A percentile compares a stretch with the other conserved stretches of the same genome.
These are phyloP conservation scores for Sebastes iracundus DNA, from an alignment of 2,797 vertebrate species.

Conservation along the genomic window DNA sequence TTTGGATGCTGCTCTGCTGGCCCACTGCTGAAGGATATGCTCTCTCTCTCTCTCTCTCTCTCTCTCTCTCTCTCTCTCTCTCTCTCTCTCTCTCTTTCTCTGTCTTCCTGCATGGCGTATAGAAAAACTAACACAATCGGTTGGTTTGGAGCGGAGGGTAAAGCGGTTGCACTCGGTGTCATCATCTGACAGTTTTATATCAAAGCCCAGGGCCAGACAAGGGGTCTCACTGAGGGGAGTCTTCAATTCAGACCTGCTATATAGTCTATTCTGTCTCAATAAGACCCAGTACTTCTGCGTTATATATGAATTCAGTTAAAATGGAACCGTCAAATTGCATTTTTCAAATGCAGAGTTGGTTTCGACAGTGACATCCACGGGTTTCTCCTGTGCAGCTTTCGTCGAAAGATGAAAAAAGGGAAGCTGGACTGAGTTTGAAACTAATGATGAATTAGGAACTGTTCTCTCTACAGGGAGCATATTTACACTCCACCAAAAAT, in stretches of 20 bases:
- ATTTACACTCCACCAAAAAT: conserved; percentile 32
- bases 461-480: background rate
- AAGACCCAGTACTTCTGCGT: conserved; percentile 1
- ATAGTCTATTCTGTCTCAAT: conserved; percentile 36
- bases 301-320: conserved; percentile 12
- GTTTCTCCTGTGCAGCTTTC: background rate
- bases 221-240: conserved; percentile 46
- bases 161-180: conserved; percentile 70
- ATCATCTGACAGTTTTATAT: conserved; percentile 74
- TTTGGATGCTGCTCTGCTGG: conserved; percentile 21
- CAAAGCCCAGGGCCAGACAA: conserved; percentile 66
- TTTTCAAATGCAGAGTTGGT: conserved; percentile 20
- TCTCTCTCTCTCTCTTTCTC: background rate
- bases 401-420: background rate
- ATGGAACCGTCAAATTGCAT: conserved; percentile 28
- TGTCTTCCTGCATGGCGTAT: conserved; percentile 12
- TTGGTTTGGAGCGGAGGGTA: conserved; percentile 38
- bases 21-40: conserved; percentile 8
- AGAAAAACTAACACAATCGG: conserved; percentile 27
- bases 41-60: background rate
- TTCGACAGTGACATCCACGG: background rate
- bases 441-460: background rate
- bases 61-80: background rate
- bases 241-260: conserved; percentile 37
- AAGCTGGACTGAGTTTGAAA: background rate